These are phyloP conservation scores for Setipinna tenuifilis DNA, from an alignment of 2,797 vertebrate genomes.

Conservation along the genomic window DNA sequence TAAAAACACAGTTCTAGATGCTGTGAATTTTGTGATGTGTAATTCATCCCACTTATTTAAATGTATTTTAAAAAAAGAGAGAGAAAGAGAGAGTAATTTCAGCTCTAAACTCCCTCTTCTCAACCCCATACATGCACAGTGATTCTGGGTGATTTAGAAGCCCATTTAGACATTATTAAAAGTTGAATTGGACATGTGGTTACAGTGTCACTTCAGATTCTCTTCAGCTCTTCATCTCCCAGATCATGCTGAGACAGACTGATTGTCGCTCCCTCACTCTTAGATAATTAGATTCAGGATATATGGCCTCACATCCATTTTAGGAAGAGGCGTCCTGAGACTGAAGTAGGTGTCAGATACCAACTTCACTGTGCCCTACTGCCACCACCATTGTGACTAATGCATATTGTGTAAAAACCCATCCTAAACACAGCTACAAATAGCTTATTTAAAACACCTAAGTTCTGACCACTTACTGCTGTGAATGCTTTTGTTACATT, in stretches of 20 bases:
- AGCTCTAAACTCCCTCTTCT: constrained; percentile 24
- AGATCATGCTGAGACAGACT: constrained; percentile 40
- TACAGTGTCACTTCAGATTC: background rate
- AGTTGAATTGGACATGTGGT: constrained; percentile 32
- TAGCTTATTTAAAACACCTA: background rate
- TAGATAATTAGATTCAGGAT: constrained; percentile 48
- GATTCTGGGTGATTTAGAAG: constrained; percentile 37
- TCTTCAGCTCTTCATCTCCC: constrained; percentile 33
- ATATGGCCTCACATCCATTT: constrained; percentile 23
- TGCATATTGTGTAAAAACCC: background rate
- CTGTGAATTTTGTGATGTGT: too few relatives aligned
- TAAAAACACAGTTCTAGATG: too few relatives aligned
- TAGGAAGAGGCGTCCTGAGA: background rate
- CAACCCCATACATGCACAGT: constrained; percentile 23
- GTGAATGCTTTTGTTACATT: background rate
- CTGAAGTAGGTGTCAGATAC: background rate
- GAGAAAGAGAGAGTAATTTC: background rate
- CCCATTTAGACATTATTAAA: constrained; percentile 34
- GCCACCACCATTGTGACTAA: background rate
- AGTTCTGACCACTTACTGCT: background rate
- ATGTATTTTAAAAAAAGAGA: too few relatives aligned
- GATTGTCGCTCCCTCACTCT: constrained; percentile 21
- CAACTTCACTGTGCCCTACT: background rate
- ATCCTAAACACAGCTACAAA: background rate
- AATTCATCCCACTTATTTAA: too few relatives aligned